Percentiles rank a stretch among this genome's conserved stretches.
phyloP scores from a whole-genome alignment of 2,888 invertebrate genomes.

The Metopia argyrocephala region DNA sequence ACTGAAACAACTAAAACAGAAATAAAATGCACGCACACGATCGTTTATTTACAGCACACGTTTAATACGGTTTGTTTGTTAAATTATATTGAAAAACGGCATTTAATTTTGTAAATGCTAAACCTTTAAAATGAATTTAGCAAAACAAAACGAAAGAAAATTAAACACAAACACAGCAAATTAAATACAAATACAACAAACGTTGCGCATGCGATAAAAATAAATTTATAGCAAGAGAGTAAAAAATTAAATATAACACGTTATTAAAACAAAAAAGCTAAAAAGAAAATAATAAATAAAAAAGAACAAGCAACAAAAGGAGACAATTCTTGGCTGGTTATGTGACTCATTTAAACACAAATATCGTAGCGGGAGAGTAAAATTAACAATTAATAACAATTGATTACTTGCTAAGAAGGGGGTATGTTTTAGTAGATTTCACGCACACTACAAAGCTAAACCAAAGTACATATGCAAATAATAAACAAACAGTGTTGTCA shows the following conservation, averaged over 20 bases:
- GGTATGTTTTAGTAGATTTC: background rate
- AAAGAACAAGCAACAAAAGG: background rate
- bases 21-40: constrained; percentile 50
- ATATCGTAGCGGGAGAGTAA: constrained; percentile 57
- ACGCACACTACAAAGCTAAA: background rate
- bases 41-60: constrained; percentile 54
- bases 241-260: constrained; percentile 23
- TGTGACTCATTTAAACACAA: constrained; percentile 51
- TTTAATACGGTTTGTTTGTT: constrained; percentile 49
- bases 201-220: constrained; percentile 61
- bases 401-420: constrained; percentile 15
- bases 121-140: constrained; percentile 31
- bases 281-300: constrained; percentile 6
- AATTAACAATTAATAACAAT: constrained; percentile 5
- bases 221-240: constrained; percentile 36
- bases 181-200: background rate
- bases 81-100: constrained; percentile 47
- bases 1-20: constrained; percentile 4
- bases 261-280: background rate
- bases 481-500: no score
- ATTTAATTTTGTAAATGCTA: constrained; percentile 34
- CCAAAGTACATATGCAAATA: background rate
- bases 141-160: background rate
- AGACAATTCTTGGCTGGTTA: background rate
- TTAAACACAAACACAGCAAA: background rate